phyloP scores from a whole-genome alignment of 1,140 invertebrate genomes.

The Schlechtendalia chinensis region DNA sequence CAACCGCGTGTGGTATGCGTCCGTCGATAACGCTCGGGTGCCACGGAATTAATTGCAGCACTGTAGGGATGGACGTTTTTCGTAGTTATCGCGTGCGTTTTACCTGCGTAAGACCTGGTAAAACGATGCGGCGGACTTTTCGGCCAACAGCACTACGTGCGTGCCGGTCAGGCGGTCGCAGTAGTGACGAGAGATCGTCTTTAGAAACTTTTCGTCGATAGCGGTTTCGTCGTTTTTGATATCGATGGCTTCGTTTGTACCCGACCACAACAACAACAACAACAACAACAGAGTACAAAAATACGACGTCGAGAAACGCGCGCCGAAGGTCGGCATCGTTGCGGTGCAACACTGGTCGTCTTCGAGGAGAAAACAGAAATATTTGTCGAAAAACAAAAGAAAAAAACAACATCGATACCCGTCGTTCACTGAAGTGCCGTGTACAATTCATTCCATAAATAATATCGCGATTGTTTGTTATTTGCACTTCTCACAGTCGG shows the following conservation, averaged over 20 bases:
- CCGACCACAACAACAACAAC: background rate
- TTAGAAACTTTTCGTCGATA: background rate
- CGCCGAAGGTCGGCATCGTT: too few relatives aligned
- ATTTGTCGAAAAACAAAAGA: background rate
- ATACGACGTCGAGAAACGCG: background rate
- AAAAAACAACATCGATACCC: background rate
- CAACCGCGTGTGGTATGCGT: too few relatives aligned
- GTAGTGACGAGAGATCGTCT: conserved; percentile 17
- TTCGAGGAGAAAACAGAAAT: too few relatives aligned
- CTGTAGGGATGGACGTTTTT: too few relatives aligned
- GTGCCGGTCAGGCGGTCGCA: background rate
- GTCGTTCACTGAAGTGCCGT: background rate
- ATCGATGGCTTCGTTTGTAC: background rate
- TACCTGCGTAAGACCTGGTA: conserved; percentile 24
- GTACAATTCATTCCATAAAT: background rate
- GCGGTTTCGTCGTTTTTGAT: background rate
- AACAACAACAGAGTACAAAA: background rate
- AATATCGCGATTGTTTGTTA: background rate
- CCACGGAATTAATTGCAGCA: too few relatives aligned
- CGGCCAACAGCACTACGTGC: conserved; percentile 5
- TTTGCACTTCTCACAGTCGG: background rate
- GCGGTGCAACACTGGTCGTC: too few relatives aligned
- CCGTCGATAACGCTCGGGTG: too few relatives aligned
- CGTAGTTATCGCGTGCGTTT: too few relatives aligned
- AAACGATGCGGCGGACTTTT: background rate